Evolutionary conservation across 2,797 vertebrate species (phyloP).

Genomic region (Otolemur crassicaudatus): DNA sequence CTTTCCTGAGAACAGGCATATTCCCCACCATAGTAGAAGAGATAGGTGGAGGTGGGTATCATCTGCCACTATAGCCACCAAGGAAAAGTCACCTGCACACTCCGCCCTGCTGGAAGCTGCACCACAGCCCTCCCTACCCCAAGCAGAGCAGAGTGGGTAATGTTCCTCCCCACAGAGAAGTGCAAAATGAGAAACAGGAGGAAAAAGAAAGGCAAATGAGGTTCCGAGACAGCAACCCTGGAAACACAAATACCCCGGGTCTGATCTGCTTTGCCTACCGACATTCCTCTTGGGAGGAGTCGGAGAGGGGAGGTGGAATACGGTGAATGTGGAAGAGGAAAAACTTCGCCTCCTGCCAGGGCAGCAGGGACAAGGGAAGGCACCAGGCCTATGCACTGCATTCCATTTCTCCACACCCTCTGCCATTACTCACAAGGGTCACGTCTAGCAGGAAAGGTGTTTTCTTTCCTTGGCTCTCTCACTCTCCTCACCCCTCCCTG

Average conservation of each 20-base stretch:
- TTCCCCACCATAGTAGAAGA: background rate
- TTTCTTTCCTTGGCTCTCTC: background rate
- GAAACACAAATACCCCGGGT: background rate
- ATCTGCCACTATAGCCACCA: background rate
- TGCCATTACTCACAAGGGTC: background rate
- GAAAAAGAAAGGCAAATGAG: background rate
- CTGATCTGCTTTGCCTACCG: background rate
- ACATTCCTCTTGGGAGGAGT: no score
- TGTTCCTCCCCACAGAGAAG: background rate
- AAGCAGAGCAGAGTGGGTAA: background rate
- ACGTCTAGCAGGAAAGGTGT: background rate
- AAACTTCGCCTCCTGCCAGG: background rate
- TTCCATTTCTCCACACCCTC: background rate
- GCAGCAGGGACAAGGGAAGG: accelerated
- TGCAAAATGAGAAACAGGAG: background rate
- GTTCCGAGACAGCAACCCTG: background rate
- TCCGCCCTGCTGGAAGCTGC: background rate
- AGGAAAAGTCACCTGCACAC: background rate
- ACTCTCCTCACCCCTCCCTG: background rate
- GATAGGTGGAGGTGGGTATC: background rate
- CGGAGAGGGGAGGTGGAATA: background rate
- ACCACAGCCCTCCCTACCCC: accelerated
- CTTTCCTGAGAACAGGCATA: background rate
- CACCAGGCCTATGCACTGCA: background rate
- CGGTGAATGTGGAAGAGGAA: background rate